These are phyloP conservation scores for Blera fallax DNA, from an alignment of 2,888 invertebrate species.

Conservation along the genomic window DNA sequence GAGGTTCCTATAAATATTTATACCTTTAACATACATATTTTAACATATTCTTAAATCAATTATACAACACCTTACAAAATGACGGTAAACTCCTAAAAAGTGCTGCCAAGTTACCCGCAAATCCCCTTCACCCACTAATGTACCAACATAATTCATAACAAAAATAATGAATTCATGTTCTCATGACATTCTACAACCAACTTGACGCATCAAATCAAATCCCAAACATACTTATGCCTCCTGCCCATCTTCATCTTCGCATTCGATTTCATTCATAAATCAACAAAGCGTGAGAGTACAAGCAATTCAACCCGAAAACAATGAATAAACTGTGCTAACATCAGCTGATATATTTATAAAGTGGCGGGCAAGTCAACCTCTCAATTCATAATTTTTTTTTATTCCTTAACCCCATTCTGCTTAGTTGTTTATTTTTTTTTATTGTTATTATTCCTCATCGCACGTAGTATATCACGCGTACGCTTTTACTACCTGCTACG, in stretches of 20 bases:
- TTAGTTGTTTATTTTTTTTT: conserved; percentile 42
- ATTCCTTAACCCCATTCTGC: conserved; percentile 66
- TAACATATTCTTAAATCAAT: too few relatives aligned
- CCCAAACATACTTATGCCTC: conserved; percentile 36
- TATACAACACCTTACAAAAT: neutral
- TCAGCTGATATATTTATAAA: conserved; percentile 65
- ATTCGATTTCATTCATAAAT: conserved; percentile 66
- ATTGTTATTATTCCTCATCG: conserved; percentile 42
- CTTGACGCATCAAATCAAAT: conserved; percentile 63
- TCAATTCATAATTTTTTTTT: conserved; percentile 62
- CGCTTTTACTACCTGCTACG: conserved; percentile 62
- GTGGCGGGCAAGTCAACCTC: conserved; percentile 47
- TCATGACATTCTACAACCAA: conserved; percentile 45
- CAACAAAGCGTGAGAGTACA: conserved; percentile 46
- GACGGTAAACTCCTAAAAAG: neutral
- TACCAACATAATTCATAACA: neutral
- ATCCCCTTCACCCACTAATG: neutral
- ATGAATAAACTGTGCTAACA: conserved; percentile 57
- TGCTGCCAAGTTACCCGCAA: neutral
- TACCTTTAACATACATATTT: too few relatives aligned
- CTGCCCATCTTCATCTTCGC: conserved; percentile 36
- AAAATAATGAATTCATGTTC: conserved; percentile 14
- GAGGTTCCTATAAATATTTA: too few relatives aligned
- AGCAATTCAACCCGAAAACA: conserved; percentile 68
- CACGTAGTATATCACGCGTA: conserved; percentile 55